phyloP scores from a whole-genome alignment of 2,888 invertebrate genomes.

The Anodontia alba region DNA sequence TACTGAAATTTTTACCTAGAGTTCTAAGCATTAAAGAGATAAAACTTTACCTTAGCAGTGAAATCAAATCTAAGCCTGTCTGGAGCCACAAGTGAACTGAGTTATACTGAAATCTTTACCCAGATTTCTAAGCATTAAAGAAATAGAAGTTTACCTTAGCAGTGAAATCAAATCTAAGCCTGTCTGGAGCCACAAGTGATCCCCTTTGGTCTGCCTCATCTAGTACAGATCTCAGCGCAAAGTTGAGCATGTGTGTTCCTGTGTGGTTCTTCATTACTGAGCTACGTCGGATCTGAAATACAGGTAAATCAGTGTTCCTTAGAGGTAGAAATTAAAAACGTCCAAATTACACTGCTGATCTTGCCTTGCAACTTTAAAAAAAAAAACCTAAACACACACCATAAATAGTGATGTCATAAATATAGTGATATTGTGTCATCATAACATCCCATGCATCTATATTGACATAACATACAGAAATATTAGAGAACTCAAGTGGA shows the following conservation, averaged over 20 bases:
- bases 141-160: constrained; percentile 80
- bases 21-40: no score
- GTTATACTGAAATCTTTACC: no score
- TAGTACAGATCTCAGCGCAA: constrained; percentile 94
- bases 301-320: no score
- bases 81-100: constrained; percentile 98
- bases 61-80: constrained; percentile 99
- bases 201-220: constrained; percentile 97
- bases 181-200: constrained; percentile 98
- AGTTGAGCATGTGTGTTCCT: constrained; percentile 98
- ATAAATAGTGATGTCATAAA: no score
- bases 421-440: no score
- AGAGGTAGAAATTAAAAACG: neutral
- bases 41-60: constrained; percentile 86
- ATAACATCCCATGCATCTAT: no score
- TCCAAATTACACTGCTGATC: neutral
- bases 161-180: constrained; percentile 97
- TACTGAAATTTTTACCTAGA: no score
- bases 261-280: constrained; percentile 99
- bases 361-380: no score
- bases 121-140: no score
- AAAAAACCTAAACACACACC: no score
- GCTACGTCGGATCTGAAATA: constrained; percentile 89
- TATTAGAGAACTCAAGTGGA: no score
- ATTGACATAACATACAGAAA: no score